A percentile compares a stretch with the other conserved stretches of the same genome.
Conservation (phyloP, 2,113 vertebrate genomes). For the Cephalopholis sonnerati region DNA sequence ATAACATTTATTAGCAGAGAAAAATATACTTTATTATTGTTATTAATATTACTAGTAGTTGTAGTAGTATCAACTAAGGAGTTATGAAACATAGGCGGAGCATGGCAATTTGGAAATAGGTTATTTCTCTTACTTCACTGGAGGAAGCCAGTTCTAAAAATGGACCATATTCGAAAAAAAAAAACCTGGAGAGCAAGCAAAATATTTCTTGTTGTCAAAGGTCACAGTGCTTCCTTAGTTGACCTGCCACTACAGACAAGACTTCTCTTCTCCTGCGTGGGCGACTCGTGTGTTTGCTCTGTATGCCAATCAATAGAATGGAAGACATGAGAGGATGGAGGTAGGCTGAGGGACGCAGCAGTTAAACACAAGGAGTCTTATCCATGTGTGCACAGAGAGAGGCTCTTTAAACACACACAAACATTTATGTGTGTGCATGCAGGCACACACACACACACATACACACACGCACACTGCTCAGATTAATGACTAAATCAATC, state of each 20-base stretch:
- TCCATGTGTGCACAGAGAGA: conserved; percentile 77
- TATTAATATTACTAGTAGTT: no score
- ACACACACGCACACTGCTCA: conserved; percentile 21
- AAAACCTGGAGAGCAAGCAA: background rate
- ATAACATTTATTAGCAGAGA: background rate
- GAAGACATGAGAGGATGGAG: conserved; percentile 46
- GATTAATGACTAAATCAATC: conserved; percentile 77
- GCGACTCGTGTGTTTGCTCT: conserved; percentile 47
- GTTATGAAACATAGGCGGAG: no score
- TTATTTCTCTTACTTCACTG: background rate
- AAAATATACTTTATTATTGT: no score
- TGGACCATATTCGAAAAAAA: background rate
- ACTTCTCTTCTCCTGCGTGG: conserved; percentile 11
- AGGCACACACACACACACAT: conserved; percentile 24
- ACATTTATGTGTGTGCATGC: conserved; percentile 14
- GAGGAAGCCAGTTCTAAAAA: background rate
- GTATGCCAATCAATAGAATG: conserved; percentile 64
- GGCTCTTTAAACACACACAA: conserved; percentile 64
- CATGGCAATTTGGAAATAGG: background rate
- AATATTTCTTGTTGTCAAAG: conserved; percentile 11
- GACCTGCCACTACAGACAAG: conserved; percentile 25
- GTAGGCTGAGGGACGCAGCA: conserved; percentile 44
- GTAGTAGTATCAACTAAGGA: no score
- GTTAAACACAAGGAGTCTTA: conserved; percentile 74
- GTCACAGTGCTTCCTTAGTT: conserved; percentile 28